Evolutionary conservation across 2,113 vertebrate species (phyloP), one percentile per base, ranked within the genome.

Genomic region (Erythrocercus mccallii): DNA sequence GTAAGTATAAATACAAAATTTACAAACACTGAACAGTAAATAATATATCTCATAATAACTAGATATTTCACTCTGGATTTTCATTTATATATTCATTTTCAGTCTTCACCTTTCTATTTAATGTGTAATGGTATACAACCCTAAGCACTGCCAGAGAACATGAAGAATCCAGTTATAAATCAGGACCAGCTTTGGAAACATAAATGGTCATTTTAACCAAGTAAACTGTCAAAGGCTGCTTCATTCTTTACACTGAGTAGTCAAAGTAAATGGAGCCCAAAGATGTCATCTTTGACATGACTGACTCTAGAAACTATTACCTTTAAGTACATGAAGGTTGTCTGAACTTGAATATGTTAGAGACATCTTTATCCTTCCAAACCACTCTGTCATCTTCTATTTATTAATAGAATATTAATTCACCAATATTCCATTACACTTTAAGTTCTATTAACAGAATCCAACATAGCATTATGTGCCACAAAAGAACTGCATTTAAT

Each of bases 41-140:
- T 45, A 37, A 48, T 38, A 23, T 47, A 6, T 68, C 20, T 86
- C 33, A 21, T 60, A 47, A 23, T 73, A 69, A 47, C 22, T 64
- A 72, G 9, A 50, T 3, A 19, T 65, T 18, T 71, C 6, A 48
- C 6, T 47, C 20, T 61, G 35, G 2, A 28, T 60, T 44, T 51
- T 81, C 14, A 37, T 78, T 87, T 81, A 35, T 48, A 31, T 30
- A 10, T 50, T 40, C 3, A 19, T 53, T 91, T 86, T 38, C 48
- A 80, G 15, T 14, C 72, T 79, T 80, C 12, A 53, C 2, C 7
- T 76, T 76, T 54, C 48, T 40, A 6, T 72, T 73, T 33, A 72
- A 18, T 5, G 1, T 25, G 4, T 3, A 47, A 9, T 21, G 3
- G 1, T 31, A 22, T 7, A 58, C 15, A 17, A 17, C 6, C 33